Conservation (phyloP, 2,797 vertebrate genomes). For the Pseudochromis fuscus region DNA sequence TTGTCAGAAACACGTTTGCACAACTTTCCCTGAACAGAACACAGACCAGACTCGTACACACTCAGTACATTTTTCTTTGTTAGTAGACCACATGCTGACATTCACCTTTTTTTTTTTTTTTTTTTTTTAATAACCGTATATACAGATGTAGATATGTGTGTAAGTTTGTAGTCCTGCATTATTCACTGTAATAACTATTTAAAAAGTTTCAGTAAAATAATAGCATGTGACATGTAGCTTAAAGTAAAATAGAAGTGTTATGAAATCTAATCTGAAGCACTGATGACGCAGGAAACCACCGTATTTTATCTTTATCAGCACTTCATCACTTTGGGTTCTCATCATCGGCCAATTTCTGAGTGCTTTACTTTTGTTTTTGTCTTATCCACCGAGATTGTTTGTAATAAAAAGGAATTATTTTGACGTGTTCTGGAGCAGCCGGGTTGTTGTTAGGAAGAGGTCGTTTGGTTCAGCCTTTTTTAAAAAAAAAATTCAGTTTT, state of each 20-base stretch:
- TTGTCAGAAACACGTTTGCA: conserved; percentile 54
- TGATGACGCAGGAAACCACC: conserved; percentile 27
- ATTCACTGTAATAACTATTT: not conserved
- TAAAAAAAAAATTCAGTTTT: conserved; percentile 44
- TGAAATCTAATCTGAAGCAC: conserved; percentile 7
- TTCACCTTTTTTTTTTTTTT: too few species aligned
- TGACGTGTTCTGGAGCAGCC: conserved; percentile 30
- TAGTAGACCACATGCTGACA: conserved; percentile 2
- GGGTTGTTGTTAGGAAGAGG: conserved; percentile 25
- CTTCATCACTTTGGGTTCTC: conserved; percentile 12
- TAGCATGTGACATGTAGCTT: not conserved
- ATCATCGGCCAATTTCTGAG: conserved; percentile 1
- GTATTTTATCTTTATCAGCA: conserved; percentile 45
- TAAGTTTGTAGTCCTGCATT: rapidly evolving
- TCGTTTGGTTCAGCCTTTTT: conserved; percentile 45
- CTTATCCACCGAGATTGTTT: conserved; percentile 31
- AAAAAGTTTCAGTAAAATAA: conserved; percentile 5
- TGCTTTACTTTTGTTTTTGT: conserved; percentile 40
- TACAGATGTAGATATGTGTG: not conserved
- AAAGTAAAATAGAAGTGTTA: not conserved
- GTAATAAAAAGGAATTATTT: conserved; percentile 48
- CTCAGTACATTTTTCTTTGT: not conserved
- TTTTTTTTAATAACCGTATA: too few species aligned
- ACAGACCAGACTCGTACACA: conserved; percentile 17
- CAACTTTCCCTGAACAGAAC: conserved; percentile 55